Base-by-base conservation (phyloP, 2,797 vertebrate genomes). In the Sebastes steindachneri region DNA sequence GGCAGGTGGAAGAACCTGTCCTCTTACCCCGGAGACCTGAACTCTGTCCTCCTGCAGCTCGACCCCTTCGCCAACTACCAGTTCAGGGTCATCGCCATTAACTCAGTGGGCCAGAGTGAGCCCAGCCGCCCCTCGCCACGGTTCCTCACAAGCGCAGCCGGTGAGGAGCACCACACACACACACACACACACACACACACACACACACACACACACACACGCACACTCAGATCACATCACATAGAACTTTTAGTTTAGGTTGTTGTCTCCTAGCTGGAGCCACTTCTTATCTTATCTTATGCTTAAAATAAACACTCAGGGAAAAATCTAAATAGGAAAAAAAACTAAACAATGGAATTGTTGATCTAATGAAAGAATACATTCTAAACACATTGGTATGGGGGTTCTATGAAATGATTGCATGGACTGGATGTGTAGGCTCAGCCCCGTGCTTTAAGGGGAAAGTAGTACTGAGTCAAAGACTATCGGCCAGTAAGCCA, bases 31-130 rank as follows among this genome's bases (percentile, higher is more conserved):
- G 98, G 97, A 25, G 96, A 94, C 3, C 83, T 97, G 78, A 99
- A 99, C 93, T 96, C 98, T 0, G 98, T 97, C 2, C 11, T 96
- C 68, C 96, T 99, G 79, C 96, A 95, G 73, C 97, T 99, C 1
- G 95, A 96, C 1, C 97, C 99, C 0, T 99, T 97, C 0, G 96
- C 99, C 86, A 98, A 99, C 95, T 99, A 99, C 84, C 97, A 97
- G 80, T 99, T 99, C 92, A 95, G 98, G n/a, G 97, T 99, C 68
- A 97, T 99, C 0, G 97, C 98, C 0, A 85, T 98, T 85, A 99
- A 99, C n/a, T 92, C 96, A 0, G 97, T 99, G 55, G 98, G 99
- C 69, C 97, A 94, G 88, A 99, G 99, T 82, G 74, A 91, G 48
- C 97, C 99, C 76, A 99, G 99, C 65, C n/a, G 21, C 3, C 95